These are phyloP conservation scores for Zoanthus gigantus DNA, from an alignment of 92 coral and sea anemone genomes.

Conservation along the genomic window DNA sequence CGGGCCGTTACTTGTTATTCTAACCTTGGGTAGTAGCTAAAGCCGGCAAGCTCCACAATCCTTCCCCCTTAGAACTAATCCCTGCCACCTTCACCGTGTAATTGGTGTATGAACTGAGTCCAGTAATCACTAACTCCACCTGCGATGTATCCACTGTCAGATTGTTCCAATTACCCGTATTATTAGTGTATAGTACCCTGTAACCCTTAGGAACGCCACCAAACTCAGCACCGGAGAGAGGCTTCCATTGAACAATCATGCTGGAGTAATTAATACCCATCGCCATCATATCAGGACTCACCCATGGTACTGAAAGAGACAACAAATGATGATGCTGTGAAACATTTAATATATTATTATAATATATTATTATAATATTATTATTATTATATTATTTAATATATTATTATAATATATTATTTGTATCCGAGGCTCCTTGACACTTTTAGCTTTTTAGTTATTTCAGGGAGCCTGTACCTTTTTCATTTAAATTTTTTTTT, in stretches of 20 bases:
- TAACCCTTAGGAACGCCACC: slow-evolving; percentile 22
- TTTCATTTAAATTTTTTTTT: too few relatives aligned
- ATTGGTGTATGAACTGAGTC: slow-evolving; percentile 14
- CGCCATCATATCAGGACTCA: background rate
- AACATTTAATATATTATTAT: too few relatives aligned
- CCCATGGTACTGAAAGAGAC: slow-evolving; percentile 3
- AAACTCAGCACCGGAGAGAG: slow-evolving; percentile 18
- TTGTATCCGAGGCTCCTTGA: too few relatives aligned
- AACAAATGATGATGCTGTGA: background rate
- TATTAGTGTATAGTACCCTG: slow-evolving; percentile 14
- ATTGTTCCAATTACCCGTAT: background rate
- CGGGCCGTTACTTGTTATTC: background rate
- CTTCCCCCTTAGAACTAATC: slow-evolving; percentile 39
- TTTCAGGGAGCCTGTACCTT: too few relatives aligned
- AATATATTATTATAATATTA: too few relatives aligned
- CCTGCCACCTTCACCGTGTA: slow-evolving; percentile 37
- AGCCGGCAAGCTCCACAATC: slow-evolving; percentile 25
- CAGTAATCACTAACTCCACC: slow-evolving; percentile 2
- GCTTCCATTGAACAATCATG: slow-evolving; percentile 8
- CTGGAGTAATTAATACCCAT: background rate
- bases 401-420: too few relatives aligned
- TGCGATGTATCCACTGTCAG: background rate
- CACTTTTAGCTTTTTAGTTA: too few relatives aligned
- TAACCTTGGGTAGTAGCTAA: slow-evolving; percentile 34
- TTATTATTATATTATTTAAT: too few relatives aligned